A percentile compares a stretch with the other conserved stretches of the same genome.
These are phyloP conservation scores for Chrysina gloriosa DNA, from an alignment of 2,888 invertebrate genomes.

Conservation along the genomic window DNA sequence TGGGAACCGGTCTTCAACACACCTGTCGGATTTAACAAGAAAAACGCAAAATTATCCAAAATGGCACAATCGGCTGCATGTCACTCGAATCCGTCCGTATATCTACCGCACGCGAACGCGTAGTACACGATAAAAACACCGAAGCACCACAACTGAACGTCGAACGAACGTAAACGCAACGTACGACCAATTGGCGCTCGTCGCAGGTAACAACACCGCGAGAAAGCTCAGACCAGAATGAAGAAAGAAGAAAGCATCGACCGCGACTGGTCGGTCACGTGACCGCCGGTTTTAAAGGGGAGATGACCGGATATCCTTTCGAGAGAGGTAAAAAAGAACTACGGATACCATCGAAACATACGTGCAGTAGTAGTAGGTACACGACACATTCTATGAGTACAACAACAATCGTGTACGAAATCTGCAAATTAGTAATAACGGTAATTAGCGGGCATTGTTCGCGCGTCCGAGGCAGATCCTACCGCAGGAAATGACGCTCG, in stretches of 20 bases:
- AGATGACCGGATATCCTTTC: conserved; percentile 59
- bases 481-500: not conserved
- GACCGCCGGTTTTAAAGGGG: conserved; percentile 55
- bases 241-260: conserved; percentile 59
- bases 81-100: conserved; percentile 8
- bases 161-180: conserved; percentile 8
- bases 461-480: not conserved
- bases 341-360: conserved; percentile 7
- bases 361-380: not conserved
- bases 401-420: not conserved
- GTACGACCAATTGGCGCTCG: not conserved
- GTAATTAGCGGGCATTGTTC: not conserved
- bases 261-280: conserved; percentile 56
- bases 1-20: no score
- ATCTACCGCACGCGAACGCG: not conserved
- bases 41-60: conserved; percentile 1
- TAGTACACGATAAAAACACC: not conserved
- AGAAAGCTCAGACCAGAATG: conserved; percentile 56
- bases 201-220: conserved; percentile 38
- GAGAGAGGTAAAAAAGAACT: conserved; percentile 26
- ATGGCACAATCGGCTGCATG: conserved; percentile 16
- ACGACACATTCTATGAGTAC: not conserved
- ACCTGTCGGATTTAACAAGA: no score
- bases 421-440: conserved; percentile 18
- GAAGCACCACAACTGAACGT: not conserved